Percentiles rank a stretch among this genome's conserved stretches.
phyloP scores from a whole-genome alignment of 2,888 invertebrate species.

The Oxyscelio sp. region DNA sequence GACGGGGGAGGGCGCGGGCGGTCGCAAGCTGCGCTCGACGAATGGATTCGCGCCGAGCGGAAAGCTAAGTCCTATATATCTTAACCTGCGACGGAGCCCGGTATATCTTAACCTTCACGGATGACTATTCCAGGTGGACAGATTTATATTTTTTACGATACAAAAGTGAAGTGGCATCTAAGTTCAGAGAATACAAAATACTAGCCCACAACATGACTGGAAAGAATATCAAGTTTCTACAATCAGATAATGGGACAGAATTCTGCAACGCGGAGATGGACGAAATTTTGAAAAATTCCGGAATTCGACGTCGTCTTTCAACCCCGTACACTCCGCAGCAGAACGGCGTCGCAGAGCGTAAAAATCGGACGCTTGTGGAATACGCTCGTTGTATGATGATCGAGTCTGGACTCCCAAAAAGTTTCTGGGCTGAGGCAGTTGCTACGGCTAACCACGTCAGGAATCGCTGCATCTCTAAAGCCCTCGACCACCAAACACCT shows the following conservation, averaged over 20 bases:
- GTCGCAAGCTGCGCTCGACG: too few species aligned
- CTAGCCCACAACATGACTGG: not conserved
- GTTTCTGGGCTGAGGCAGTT: not conserved
- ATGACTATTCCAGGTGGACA: not conserved
- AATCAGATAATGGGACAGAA: not conserved
- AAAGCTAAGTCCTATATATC: too few species aligned
- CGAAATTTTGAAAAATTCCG: not conserved
- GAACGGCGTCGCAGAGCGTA: slow-evolving; percentile 63
- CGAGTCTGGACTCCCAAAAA: not conserved
- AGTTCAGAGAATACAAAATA: not conserved
- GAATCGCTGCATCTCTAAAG: not conserved
- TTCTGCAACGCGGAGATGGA: not conserved
- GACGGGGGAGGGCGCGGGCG: too few species aligned
- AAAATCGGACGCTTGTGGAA: slow-evolving; percentile 51
- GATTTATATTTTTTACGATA: not conserved
- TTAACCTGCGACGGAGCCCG: not conserved
- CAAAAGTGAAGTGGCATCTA: not conserved
- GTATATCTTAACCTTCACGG: not conserved
- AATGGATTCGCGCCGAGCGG: too few species aligned
- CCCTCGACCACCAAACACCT: not conserved
- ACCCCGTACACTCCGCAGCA: slow-evolving; percentile 75
- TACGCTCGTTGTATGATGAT: slow-evolving; percentile 61
- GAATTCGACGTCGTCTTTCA: not conserved
- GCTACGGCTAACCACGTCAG: slow-evolving; percentile 17
- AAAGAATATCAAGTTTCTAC: not conserved